phyloP scores from a whole-genome alignment of 1,140 invertebrate genomes.

The Calliopsis andreniformis region DNA sequence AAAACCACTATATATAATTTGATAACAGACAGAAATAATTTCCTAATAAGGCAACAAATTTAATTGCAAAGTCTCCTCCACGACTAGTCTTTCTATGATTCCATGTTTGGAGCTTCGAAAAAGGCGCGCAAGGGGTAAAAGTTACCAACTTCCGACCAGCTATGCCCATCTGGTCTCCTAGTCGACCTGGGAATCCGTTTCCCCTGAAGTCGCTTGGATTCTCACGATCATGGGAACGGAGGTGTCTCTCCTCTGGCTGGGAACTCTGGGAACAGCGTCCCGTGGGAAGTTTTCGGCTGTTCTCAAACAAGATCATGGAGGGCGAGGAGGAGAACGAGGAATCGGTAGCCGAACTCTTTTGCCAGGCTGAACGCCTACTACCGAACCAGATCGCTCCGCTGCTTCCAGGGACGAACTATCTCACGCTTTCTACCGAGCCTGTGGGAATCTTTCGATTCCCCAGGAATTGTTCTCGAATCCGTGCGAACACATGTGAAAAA shows the following conservation, averaged over 20 bases:
- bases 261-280: conserved; percentile 52
- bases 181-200: conserved; percentile 78
- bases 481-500: conserved; percentile 43
- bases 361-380: conserved; percentile 61
- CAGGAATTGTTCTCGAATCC: conserved; percentile 18
- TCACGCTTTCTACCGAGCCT: conserved; percentile 62
- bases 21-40: too few species aligned
- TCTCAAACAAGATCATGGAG: not conserved
- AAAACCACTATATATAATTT: too few species aligned
- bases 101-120: not conserved
- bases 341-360: conserved; percentile 53
- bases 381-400: conserved; percentile 59
- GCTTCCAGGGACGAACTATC: conserved; percentile 57
- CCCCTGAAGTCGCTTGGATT: conserved; percentile 77
- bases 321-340: not conserved
- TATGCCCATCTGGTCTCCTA: conserved; percentile 70
- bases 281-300: conserved; percentile 67
- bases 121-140: conserved; percentile 44
- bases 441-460: conserved; percentile 51
- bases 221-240: conserved; percentile 70
- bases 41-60: too few species aligned
- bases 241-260: not conserved
- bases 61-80: too few species aligned
- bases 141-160: conserved; percentile 47
- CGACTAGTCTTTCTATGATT: too few species aligned